A percentile compares a stretch with the other conserved stretches of the same genome.
phyloP scores from a whole-genome alignment of 2,888 invertebrate genomes.

The Scaptomyza cyrtandrae region DNA sequence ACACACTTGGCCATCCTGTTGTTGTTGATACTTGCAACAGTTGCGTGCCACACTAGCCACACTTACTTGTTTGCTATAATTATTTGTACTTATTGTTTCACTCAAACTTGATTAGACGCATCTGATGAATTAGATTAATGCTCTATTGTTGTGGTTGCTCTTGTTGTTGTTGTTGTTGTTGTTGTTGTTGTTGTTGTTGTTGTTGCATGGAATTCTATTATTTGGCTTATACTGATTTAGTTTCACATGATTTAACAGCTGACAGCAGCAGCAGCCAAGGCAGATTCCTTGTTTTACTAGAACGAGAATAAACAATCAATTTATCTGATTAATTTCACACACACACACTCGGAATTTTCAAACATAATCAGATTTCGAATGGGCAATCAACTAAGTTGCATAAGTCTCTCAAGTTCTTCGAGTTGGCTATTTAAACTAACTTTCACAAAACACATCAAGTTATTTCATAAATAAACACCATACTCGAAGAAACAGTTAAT shows the following conservation, averaged over 20 bases:
- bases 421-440: too few relatives aligned
- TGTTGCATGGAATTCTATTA: conserved; percentile 4
- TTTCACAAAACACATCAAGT: background rate
- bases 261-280: background rate
- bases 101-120: conserved; percentile 62
- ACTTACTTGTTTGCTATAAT: conserved; percentile 40
- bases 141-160: conserved; percentile 12
- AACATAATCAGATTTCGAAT: conserved; percentile 13
- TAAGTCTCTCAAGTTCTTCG: background rate
- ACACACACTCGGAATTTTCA: conserved; percentile 2
- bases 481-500: background rate
- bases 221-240: conserved; percentile 4
- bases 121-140: conserved; percentile 61
- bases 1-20: conserved; percentile 39
- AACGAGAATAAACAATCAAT: conserved; percentile 50
- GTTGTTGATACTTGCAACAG: conserved; percentile 1
- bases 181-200: background rate
- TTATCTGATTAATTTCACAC: conserved; percentile 46
- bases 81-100: conserved; percentile 56
- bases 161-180: conserved; percentile 7
- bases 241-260: conserved; percentile 47
- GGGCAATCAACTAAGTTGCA: conserved; percentile 25
- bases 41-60: conserved; percentile 9
- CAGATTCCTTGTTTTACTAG: conserved; percentile 16
- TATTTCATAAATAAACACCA: background rate